Conservation (phyloP, 2,113 vertebrate genomes). For the Furnarius figulus region DNA sequence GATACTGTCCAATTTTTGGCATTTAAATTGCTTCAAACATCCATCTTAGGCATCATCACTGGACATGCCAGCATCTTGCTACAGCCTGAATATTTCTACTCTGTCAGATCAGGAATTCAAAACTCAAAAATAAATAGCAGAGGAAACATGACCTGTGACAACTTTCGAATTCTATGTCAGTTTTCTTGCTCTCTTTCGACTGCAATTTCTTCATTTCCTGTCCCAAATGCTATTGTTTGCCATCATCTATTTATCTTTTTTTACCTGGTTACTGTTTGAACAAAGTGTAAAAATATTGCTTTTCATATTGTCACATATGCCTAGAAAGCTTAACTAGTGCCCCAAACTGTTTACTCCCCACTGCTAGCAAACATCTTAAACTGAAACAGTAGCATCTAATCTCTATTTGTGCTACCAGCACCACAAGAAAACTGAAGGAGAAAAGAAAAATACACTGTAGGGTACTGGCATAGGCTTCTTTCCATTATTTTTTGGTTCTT, state of each 20-base stretch:
- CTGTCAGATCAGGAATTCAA: neutral
- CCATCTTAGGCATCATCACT: neutral
- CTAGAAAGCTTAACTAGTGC: neutral
- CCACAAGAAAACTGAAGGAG: neutral
- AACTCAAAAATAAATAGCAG: neutral
- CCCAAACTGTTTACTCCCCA: neutral
- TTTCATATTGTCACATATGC: neutral
- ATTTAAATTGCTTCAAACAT: neutral
- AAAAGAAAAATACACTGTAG: neutral
- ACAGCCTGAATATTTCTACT: neutral
- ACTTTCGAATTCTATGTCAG: neutral
- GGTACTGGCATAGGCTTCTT: neutral
- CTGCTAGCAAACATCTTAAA: neutral
- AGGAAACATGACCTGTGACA: neutral
- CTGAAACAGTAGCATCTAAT: neutral
- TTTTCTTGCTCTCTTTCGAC: neutral
- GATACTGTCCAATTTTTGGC: conserved; percentile 5
- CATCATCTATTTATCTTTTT: neutral
- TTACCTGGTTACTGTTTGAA: neutral
- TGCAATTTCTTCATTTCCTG: neutral
- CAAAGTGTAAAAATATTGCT: neutral
- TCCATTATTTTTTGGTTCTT: neutral
- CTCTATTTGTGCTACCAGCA: neutral
- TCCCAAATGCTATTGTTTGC: neutral
- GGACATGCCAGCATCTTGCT: neutral